phyloP scores from a whole-genome alignment of 1,140 invertebrate genomes.

The Venturia canescens region DNA sequence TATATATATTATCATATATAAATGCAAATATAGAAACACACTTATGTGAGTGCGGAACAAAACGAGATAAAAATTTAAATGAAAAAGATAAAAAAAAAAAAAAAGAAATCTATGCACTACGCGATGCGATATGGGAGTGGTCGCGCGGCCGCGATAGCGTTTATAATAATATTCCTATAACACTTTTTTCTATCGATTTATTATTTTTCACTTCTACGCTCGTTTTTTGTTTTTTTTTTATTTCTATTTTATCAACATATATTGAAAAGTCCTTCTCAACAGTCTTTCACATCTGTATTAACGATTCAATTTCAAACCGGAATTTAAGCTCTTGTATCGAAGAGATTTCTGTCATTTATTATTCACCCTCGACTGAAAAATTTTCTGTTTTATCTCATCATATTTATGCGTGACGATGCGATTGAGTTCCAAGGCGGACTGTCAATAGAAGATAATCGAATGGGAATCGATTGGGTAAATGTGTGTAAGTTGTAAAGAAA shows the following conservation, averaged over 20 bases:
- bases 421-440: too few relatives aligned
- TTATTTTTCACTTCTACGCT: neutral
- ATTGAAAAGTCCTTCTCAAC: neutral
- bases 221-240: neutral
- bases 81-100: neutral
- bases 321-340: neutral
- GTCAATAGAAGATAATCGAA: too few relatives aligned
- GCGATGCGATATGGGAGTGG: conserved; percentile 21
- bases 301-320: neutral
- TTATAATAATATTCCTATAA: conserved; percentile 12
- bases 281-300: conserved; percentile 10
- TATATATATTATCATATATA: too few relatives aligned
- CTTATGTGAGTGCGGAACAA: conserved; percentile 4
- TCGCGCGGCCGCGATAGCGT: neutral
- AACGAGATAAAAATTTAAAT: too few relatives aligned
- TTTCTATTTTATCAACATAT: too few relatives aligned
- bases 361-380: neutral
- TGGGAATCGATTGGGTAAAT: too few relatives aligned
- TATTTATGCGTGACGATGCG: neutral
- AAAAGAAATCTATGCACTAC: neutral
- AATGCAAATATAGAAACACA: conserved; percentile 7
- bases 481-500: too few relatives aligned
- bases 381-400: neutral
- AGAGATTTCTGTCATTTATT: neutral
- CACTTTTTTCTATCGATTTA: neutral